These are phyloP conservation scores for Morone chrysops DNA, from an alignment of 2,113 vertebrate genomes.

Conservation along the genomic window DNA sequence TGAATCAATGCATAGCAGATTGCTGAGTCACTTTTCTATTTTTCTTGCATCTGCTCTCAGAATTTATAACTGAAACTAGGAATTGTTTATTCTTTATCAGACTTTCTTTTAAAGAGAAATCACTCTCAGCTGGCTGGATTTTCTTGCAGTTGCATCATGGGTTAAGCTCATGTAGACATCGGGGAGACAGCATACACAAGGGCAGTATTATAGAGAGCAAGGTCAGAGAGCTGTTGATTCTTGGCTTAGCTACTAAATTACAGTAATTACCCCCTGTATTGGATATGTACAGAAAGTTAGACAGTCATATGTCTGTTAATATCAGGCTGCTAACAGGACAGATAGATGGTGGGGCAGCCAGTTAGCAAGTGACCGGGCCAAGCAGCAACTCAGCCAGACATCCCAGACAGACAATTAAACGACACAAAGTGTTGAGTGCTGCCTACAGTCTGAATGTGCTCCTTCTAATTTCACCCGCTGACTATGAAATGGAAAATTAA, in stretches of 20 bases:
- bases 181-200: conserved; percentile 73
- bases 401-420: conserved; percentile 51
- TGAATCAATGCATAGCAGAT: conserved; percentile 75
- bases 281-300: conserved; percentile 64
- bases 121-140: conserved; percentile 56
- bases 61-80: conserved; percentile 54
- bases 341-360: conserved; percentile 27
- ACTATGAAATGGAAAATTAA: conserved; percentile 76
- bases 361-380: conserved; percentile 26
- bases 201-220: conserved; percentile 71
- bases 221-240: conserved; percentile 73
- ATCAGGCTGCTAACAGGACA: conserved; percentile 43
- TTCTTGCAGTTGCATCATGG: conserved; percentile 75
- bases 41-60: conserved; percentile 42
- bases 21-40: conserved; percentile 73
- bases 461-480: conserved; percentile 67
- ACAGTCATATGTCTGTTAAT: conserved; percentile 65
- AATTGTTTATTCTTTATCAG: conserved; percentile 51
- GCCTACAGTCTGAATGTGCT: conserved; percentile 61
- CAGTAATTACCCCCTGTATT: conserved; percentile 59
- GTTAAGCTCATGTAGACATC: conserved; percentile 58
- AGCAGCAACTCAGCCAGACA: conserved; percentile 32
- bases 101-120: conserved; percentile 37
- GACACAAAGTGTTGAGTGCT: conserved; percentile 53
- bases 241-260: conserved; percentile 69